Evolutionary conservation across 2,113 vertebrate species (phyloP), one percentile per base, ranked within the genome.

Genomic region (Mesocricetus auratus): DNA sequence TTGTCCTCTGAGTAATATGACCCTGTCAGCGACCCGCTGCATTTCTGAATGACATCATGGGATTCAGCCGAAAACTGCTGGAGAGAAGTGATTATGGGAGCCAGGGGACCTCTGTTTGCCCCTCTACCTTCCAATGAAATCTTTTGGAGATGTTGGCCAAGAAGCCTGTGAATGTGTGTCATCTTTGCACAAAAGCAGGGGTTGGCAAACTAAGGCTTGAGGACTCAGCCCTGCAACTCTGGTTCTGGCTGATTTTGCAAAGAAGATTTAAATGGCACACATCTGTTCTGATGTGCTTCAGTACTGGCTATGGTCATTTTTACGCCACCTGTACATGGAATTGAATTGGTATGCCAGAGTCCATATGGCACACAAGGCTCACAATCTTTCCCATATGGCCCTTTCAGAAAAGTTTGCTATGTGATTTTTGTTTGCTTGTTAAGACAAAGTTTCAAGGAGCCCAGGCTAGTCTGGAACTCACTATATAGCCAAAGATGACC

Each of bases 1-100:
- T 97, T 98, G 97, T 97, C 87, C 97, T 97, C 90, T 97, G 95
- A 98, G 96, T 96, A 97, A 98, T 97, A 86, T 96, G 95, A 97
- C 97, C 97, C 86, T 86, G 90, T 86, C 95, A 94, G 69, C 97
- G 97, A 98, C 97, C 97, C 94, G 69, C 31, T 93, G 90, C 94
- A 96, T 96, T 96, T 94, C 94, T 88, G 88, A 81, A 97, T 98
- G 97, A 98, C 97, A 96, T 98, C 97, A 98, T 98, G 95, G 94
- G 95, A 97, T 97, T 96, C 50, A 74, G 90, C 93, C 66, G 96
- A 96, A 92, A 97, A 96, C 2, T n/a, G 83, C 53, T 94, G 91
- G 81, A 90, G 94, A 97, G 90, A 93, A 92, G 64, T 42, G 96
- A 93, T 96, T 83, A 96, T 92, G 92, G 90, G 96, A 90, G 88